A percentile compares a stretch with the other conserved stretches of the same genome.
These are phyloP conservation scores for Trichosurus vulpecula DNA, from an alignment of 2,797 vertebrate genomes.

Conservation along the genomic window DNA sequence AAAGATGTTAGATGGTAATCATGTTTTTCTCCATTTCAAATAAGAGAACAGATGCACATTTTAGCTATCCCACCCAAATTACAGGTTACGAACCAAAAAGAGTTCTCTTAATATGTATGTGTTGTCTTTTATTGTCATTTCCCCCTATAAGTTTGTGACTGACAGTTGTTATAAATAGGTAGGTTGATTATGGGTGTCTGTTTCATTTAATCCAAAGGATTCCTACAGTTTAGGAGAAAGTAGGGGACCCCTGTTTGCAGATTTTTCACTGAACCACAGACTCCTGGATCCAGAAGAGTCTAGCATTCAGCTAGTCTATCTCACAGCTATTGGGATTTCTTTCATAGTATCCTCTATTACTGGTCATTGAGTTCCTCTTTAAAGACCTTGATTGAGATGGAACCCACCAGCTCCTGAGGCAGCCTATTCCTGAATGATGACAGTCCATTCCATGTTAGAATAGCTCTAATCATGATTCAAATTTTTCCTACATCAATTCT, in stretches of 20 bases:
- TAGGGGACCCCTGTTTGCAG: background rate
- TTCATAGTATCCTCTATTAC: background rate
- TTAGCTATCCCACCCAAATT: slow-evolving; percentile 69
- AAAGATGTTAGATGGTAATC: slow-evolving; percentile 3
- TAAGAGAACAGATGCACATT: slow-evolving; percentile 47
- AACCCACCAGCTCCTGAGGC: background rate
- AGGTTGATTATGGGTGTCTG: slow-evolving; percentile 14
- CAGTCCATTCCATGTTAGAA: background rate
- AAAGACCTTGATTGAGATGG: background rate
- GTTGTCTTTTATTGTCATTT: slow-evolving; percentile 40
- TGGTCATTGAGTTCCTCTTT: background rate
- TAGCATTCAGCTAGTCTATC: background rate
- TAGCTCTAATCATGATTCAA: background rate
- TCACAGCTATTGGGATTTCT: background rate
- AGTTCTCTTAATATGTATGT: slow-evolving; percentile 55
- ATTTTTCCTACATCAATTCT: background rate
- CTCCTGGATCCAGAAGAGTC: background rate
- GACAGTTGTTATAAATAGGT: slow-evolving; percentile 58
- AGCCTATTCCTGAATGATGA: background rate
- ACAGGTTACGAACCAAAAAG: slow-evolving; percentile 61
- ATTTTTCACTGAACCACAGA: background rate
- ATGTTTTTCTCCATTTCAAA: slow-evolving; percentile 48
- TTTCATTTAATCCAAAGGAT: slow-evolving; percentile 45
- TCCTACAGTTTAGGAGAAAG: slow-evolving; percentile 7
- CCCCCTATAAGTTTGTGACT: slow-evolving; percentile 40